These are phyloP conservation scores for Lagopus muta DNA, from an alignment of 2,113 vertebrate genomes.

Conservation along the genomic window DNA sequence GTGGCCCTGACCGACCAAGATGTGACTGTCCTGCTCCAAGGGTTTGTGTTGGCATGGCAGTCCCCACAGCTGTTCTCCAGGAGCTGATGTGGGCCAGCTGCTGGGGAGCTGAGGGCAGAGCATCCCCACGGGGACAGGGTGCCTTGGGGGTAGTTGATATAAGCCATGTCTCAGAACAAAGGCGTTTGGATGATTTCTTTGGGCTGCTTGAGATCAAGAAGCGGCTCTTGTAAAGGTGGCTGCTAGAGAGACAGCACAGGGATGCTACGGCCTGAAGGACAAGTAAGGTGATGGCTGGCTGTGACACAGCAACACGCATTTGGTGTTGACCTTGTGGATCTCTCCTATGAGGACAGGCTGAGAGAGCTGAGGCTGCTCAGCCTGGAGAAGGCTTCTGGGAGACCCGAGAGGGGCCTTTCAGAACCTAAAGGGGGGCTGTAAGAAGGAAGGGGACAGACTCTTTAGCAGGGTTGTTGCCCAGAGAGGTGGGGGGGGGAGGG, in stretches of 20 bases:
- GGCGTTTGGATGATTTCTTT: background rate
- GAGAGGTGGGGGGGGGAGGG: background rate
- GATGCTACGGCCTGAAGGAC: background rate
- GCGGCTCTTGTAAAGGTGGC: background rate
- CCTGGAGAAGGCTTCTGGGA: too few species aligned
- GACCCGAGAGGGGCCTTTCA: too few species aligned
- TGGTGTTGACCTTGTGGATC: too few species aligned
- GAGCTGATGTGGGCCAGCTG: slow-evolving; percentile 18
- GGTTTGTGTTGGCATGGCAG: slow-evolving; percentile 7
- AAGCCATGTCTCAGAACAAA: background rate
- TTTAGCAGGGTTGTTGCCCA: too few species aligned
- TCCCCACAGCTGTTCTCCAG: background rate
- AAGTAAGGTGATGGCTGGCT: background rate
- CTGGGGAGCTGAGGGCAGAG: background rate
- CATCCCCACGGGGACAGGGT: background rate
- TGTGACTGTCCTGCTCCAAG: background rate
- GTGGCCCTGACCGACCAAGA: background rate
- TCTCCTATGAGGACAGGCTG: too few species aligned
- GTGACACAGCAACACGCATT: fast-evolving
- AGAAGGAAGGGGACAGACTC: too few species aligned
- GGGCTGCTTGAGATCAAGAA: background rate
- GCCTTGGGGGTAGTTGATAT: slow-evolving; percentile 2
- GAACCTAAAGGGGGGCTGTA: too few species aligned
- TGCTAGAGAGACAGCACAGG: background rate
- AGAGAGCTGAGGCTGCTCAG: too few species aligned